Evolutionary conservation across 2,113 vertebrate genomes (phyloP).

Genomic region (Dolichallabes microphthalmus): DNA sequence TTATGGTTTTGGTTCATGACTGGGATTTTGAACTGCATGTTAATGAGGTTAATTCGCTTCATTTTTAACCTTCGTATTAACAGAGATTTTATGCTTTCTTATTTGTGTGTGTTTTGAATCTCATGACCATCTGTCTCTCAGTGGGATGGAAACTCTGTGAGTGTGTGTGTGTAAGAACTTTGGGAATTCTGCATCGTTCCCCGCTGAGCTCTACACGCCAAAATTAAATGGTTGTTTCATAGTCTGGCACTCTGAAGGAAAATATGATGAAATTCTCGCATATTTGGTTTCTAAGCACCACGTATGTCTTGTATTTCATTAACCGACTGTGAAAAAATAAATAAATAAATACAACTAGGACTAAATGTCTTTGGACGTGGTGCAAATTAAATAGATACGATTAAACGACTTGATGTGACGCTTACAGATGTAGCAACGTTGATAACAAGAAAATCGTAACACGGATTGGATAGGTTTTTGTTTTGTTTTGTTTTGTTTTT

Average conservation of each 20-base stretch:
- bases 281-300: conserved; percentile 14
- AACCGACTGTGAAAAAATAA: not conserved
- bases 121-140: not conserved
- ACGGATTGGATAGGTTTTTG: no score
- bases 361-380: not conserved
- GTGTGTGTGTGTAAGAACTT: not conserved
- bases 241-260: conserved; percentile 21
- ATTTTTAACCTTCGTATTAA: not conserved
- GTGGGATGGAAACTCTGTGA: not conserved
- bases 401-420: not conserved
- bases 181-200: not conserved
- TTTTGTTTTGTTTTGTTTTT: no score
- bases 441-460: not conserved
- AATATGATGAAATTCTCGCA: conserved; percentile 11
- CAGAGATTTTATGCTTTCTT: not conserved
- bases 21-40: not conserved
- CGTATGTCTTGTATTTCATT: not conserved
- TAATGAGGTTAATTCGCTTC: not conserved
- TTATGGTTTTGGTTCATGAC: not conserved
- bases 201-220: not conserved
- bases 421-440: not conserved
- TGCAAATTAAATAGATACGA: not conserved
- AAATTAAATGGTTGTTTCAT: not conserved
- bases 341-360: not conserved
- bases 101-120: not conserved